Evolutionary conservation across 2,113 vertebrate genomes (phyloP).

Genomic region (Corythornis cristatus): DNA sequence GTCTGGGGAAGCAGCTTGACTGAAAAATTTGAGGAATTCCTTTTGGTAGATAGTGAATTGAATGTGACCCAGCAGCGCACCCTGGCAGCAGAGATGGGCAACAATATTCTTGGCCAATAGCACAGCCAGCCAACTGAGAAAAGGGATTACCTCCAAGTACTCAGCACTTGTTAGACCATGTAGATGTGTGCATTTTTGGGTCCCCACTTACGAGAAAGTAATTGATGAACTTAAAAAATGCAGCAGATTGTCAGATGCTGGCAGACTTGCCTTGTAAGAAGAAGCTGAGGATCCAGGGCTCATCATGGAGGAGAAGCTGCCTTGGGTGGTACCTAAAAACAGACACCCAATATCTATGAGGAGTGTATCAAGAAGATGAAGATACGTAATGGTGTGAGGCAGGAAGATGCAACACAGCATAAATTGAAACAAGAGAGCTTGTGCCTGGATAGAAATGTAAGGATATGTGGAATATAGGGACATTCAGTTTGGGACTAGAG

Average conservation of each 20-base stretch:
- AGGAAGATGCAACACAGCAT: neutral
- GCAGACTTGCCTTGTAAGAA: neutral
- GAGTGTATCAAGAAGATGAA: neutral
- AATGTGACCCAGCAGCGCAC: neutral
- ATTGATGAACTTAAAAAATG: neutral
- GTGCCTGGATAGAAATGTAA: neutral
- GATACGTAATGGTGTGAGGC: neutral
- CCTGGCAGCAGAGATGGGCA: neutral
- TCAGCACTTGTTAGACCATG: neutral
- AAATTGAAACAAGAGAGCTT: neutral
- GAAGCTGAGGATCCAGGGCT: neutral
- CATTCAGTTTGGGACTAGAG: neutral
- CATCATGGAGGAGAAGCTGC: neutral
- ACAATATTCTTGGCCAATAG: neutral
- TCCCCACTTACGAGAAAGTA: neutral
- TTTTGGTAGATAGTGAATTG: neutral
- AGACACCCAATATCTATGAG: neutral
- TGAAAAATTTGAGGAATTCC: neutral
- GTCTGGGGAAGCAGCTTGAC: neutral
- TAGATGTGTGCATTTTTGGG: neutral
- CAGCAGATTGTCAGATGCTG: neutral
- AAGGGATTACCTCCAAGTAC: neutral
- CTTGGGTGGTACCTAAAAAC: neutral
- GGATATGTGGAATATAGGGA: neutral
- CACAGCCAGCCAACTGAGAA: neutral